Evolutionary conservation across 2,113 vertebrate genomes (phyloP), one percentile per base, ranked within the genome.

Genomic region (Neolamprologus hecqui): DNA sequence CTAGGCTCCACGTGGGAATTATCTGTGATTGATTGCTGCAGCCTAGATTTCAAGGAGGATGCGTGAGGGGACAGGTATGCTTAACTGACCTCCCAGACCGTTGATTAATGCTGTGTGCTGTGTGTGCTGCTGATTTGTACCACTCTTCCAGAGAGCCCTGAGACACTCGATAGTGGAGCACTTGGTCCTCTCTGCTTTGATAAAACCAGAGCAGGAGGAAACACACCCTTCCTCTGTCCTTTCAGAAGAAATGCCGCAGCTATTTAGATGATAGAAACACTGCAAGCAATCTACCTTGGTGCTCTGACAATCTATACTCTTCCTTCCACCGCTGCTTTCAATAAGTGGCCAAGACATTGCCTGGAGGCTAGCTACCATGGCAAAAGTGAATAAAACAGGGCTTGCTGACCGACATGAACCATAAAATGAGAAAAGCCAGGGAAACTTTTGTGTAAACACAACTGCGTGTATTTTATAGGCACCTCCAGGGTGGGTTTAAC

Each of bases 81-180:
- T 87, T 68, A 60, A 90, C 89, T 93, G 94, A 95, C 93, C 94
- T 93, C 93, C 84, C 82, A 63, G 70, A 87, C 91, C 83, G 87
- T 84, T 96, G 95, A 95, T 96, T 95, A 94, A 95, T 93, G 93
- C 91, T 83, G 89, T 79, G 90, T 90, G 90, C 92, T 82, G 90
- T 75, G 90, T 90, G 90, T 49, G 13, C 82, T 68, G 84, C 82
- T 88, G 91, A 95, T 95, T 92, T 92, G 90, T 92, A 89, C 91
- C 86, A 58, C 87, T 86, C 86, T 86, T 68, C 82, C 57, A 53
- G 85, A 90, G 81, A 91, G 82, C 73, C 28, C 42, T 11, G 51
- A 86, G 70, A 89, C 82, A 79, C 68, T 75, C 9, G 60, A 14
- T 55, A 75, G 28, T 14, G 86, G 79, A 93, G 91, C 81, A 88